Evolutionary conservation across 1,140 invertebrate genomes (phyloP).

Genomic region (Lepidurus packardi): DNA sequence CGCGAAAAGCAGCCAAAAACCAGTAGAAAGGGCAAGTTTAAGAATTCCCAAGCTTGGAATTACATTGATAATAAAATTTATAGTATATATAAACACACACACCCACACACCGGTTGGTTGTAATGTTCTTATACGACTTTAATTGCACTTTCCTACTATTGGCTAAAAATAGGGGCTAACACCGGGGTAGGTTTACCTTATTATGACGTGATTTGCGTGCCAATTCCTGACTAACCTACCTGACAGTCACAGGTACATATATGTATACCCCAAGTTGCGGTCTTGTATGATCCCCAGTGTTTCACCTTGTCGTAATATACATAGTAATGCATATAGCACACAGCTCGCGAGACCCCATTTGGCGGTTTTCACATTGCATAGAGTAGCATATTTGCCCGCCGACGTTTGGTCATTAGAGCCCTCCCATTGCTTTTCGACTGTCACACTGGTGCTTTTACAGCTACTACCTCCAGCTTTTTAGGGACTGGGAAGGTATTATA

Average conservation of each 20-base stretch:
- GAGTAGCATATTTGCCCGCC: background rate
- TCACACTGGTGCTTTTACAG: constrained; percentile 5
- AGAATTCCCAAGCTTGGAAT: too few species aligned
- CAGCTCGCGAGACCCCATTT: background rate
- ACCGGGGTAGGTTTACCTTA: background rate
- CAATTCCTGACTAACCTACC: background rate
- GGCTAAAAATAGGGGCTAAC: background rate
- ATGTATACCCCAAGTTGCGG: background rate
- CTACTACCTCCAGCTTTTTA: background rate
- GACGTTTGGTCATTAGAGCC: background rate
- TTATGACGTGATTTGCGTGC: background rate
- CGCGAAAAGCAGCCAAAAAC: too few species aligned
- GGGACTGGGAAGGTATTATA: background rate
- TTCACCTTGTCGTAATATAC: background rate
- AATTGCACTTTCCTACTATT: background rate
- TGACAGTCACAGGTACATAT: background rate
- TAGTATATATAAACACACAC: too few species aligned
- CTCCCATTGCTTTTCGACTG: background rate
- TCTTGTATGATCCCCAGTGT: too few species aligned
- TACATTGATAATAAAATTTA: too few species aligned
- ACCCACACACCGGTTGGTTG: too few species aligned
- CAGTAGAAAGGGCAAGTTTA: too few species aligned
- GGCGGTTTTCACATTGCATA: constrained; percentile 1
- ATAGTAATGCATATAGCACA: background rate
- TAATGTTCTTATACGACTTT: background rate